phyloP scores from a whole-genome alignment of 2,797 vertebrate species.

The Phataginus tetradactyla region DNA sequence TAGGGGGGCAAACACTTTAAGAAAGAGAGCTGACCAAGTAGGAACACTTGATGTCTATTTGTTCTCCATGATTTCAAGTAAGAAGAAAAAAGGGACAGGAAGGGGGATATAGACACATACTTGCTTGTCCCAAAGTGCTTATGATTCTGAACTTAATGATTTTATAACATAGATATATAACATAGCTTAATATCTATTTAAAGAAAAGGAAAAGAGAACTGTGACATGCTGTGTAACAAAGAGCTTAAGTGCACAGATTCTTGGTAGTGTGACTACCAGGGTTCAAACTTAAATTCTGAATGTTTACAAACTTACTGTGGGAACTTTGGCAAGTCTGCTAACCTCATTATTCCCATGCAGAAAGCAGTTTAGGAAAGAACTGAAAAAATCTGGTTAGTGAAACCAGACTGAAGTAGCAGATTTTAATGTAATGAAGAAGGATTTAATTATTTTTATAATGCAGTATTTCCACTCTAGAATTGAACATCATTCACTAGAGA shows the following conservation, averaged over 20 bases:
- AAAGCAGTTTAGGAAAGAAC: neutral
- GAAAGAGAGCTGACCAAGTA: neutral
- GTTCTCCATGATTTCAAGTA: neutral
- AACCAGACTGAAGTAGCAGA: neutral
- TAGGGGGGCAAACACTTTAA: neutral
- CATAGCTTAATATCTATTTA: neutral
- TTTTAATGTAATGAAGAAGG: constrained; percentile 14
- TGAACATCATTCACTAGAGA: neutral
- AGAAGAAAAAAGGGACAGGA: neutral
- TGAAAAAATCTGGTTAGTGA: neutral
- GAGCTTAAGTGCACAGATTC: neutral
- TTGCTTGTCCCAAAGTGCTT: constrained; percentile 5
- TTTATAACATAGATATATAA: neutral
- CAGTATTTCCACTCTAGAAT: neutral
- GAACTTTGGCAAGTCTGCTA: neutral
- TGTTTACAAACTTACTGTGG: neutral
- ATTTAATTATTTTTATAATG: neutral
- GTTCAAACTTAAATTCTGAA: constrained; percentile 32
- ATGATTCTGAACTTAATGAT: neutral
- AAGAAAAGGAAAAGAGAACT: neutral
- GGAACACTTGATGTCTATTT: neutral
- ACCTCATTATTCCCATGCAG: neutral
- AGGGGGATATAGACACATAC: neutral
- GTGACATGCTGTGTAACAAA: neutral
- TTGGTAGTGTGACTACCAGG: neutral